A percentile compares a stretch with the other conserved stretches of the same genome.
These are phyloP conservation scores for Gnathonemus longibarbis DNA, from an alignment of 2,113 vertebrate genomes.

Conservation along the genomic window DNA sequence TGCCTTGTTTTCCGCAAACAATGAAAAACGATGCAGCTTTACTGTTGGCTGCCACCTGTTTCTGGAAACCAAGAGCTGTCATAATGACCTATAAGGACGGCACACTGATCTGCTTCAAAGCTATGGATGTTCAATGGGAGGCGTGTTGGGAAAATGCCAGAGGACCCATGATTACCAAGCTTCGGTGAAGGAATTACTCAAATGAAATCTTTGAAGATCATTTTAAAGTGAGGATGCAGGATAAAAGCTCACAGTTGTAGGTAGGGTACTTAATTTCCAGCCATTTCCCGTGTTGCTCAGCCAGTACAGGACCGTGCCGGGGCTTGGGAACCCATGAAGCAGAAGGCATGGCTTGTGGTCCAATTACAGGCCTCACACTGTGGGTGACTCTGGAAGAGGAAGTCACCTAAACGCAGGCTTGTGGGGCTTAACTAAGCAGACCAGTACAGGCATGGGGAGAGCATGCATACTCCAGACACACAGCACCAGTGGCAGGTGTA, in stretches of 20 bases:
- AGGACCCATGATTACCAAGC: background rate
- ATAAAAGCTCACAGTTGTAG: background rate
- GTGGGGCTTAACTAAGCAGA: background rate
- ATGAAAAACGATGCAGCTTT: background rate
- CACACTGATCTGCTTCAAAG: background rate
- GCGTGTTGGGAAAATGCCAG: background rate
- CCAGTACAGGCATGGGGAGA: background rate
- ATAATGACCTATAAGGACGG: background rate
- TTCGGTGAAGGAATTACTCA: background rate
- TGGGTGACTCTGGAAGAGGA: background rate
- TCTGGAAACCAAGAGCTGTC: background rate
- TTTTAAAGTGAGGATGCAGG: background rate
- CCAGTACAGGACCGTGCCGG: background rate
- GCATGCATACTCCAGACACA: background rate
- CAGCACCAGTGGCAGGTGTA: background rate
- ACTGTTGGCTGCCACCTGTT: background rate
- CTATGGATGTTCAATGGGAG: background rate
- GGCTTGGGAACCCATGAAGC: background rate
- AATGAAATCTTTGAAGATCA: background rate
- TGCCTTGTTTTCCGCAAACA: background rate
- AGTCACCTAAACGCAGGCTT: background rate
- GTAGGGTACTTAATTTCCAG: background rate
- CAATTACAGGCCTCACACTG: background rate
- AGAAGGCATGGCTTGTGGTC: background rate
- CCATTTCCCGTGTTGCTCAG: background rate